These are phyloP conservation scores for Zaprionus taronus DNA, from an alignment of 1,140 invertebrate genomes.

Conservation along the genomic window DNA sequence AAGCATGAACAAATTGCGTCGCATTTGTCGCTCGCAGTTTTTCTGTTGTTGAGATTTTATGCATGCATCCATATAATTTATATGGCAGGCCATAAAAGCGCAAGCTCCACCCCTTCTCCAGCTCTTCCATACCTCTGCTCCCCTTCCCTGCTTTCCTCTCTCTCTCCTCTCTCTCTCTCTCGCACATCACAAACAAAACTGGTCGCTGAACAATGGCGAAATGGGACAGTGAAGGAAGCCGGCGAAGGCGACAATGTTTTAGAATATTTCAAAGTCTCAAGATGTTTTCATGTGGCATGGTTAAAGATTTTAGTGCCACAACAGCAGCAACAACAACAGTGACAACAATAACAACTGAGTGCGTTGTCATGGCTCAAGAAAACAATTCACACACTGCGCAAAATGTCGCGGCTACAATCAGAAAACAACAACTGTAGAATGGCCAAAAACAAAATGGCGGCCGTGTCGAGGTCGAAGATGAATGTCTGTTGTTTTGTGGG, in stretches of 20 bases:
- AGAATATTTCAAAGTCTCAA: conserved; percentile 44
- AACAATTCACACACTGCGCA: conserved; percentile 72
- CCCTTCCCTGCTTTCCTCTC: background rate
- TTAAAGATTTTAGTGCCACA: conserved; percentile 77
- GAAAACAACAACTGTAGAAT: conserved; percentile 35
- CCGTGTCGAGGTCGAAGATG: conserved; percentile 65
- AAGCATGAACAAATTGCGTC: conserved; percentile 43
- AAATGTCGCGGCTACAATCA: conserved; percentile 72
- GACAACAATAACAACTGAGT: conserved; percentile 14
- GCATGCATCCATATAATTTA: conserved; percentile 64
- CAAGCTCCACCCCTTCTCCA: conserved; percentile 25
- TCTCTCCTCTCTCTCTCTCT: background rate
- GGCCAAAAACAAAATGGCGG: conserved; percentile 68
- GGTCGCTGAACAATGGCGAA: conserved; percentile 20
- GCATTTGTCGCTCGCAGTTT: conserved; percentile 38
- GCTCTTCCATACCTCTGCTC: background rate
- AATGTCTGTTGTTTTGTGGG: conserved; percentile 29
- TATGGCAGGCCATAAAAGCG: conserved; percentile 70
- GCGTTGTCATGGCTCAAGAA: conserved; percentile 32
- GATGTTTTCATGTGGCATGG: conserved; percentile 75
- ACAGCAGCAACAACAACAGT: conserved; percentile 13
- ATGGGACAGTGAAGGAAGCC: conserved; percentile 51
- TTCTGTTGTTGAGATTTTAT: conserved; percentile 33
- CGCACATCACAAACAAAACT: conserved; percentile 26
- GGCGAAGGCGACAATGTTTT: conserved; percentile 27